phyloP scores from a whole-genome alignment of 2,888 invertebrate species.

The Antitype chi region DNA sequence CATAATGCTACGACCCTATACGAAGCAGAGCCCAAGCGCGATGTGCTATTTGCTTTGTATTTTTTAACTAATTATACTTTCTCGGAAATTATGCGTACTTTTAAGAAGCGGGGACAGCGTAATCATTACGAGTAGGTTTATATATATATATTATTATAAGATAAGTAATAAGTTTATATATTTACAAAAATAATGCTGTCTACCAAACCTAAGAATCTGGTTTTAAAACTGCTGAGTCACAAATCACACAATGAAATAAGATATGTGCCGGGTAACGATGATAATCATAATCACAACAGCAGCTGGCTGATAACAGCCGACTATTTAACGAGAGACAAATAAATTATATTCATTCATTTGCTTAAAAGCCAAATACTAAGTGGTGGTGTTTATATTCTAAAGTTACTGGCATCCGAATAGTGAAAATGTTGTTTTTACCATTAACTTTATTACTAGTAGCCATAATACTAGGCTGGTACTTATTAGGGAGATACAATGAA shows the following conservation, averaged over 20 bases:
- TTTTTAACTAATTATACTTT: background rate
- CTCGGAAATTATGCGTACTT: too few relatives aligned
- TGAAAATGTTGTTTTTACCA: constrained; percentile 44
- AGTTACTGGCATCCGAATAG: background rate
- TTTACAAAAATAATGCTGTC: background rate
- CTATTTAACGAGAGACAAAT: constrained; percentile 15
- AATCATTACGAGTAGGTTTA: too few relatives aligned
- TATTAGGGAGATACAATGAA: constrained; percentile 67
- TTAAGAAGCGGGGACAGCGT: too few relatives aligned
- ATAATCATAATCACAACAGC: constrained; percentile 6
- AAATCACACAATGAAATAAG: background rate
- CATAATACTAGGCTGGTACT: constrained; percentile 32
- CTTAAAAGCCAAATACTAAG: background rate
- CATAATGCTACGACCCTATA: too few relatives aligned
- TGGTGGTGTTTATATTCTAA: background rate
- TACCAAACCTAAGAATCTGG: background rate
- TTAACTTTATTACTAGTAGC: constrained; percentile 23
- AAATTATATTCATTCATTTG: constrained; percentile 13
- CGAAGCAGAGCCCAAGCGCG: too few relatives aligned
- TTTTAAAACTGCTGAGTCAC: too few relatives aligned
- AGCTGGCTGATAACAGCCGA: constrained; percentile 16
- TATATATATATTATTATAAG: too few relatives aligned
- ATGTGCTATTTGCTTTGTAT: background rate
- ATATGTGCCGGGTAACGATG: constrained; percentile 1
- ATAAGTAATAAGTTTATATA: too few relatives aligned